Percentiles rank a stretch among this genome's conserved stretches.
Evolutionary conservation across 2,113 vertebrate genomes (phyloP).

Genomic region (Halcyon senegalensis): DNA sequence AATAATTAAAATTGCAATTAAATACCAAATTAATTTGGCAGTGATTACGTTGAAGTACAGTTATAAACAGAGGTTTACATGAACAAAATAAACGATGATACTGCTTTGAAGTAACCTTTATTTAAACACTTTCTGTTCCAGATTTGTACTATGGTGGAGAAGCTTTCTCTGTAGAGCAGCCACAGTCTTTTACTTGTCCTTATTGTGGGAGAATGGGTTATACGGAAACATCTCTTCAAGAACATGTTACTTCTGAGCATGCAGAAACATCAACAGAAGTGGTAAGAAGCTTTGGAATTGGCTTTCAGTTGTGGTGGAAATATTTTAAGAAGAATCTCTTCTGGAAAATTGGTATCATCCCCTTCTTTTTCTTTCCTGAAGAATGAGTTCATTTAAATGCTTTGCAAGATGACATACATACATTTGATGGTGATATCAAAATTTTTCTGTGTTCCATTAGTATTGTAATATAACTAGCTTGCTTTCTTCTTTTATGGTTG

Average conservation of each 20-base stretch:
- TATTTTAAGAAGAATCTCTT: neutral
- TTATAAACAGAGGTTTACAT: neutral
- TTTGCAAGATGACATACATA: neutral
- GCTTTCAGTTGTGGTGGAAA: neutral
- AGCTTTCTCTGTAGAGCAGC: conserved; percentile 98
- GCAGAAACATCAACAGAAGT: conserved; percentile 98
- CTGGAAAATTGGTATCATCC: neutral
- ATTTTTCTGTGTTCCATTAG: neutral
- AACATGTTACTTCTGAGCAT: conserved; percentile 97
- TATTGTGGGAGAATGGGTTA: conserved; percentile 99
- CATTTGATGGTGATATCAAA: neutral
- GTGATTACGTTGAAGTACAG: neutral
- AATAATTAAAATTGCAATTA: neutral
- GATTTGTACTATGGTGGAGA: conserved; percentile 99
- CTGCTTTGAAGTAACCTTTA: neutral
- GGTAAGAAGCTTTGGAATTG: conserved; percentile 80
- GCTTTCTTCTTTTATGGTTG: neutral
- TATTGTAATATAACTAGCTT: neutral
- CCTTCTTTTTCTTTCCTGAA: neutral
- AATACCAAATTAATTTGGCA: neutral
- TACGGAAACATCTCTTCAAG: conserved; percentile 92
- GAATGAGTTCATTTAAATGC: neutral
- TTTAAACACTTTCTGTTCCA: conserved; percentile 66
- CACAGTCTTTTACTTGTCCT: conserved; percentile 98
- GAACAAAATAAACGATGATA: neutral